Conservation (phyloP, 1,140 invertebrate genomes). For the Drosophila orena region DNA sequence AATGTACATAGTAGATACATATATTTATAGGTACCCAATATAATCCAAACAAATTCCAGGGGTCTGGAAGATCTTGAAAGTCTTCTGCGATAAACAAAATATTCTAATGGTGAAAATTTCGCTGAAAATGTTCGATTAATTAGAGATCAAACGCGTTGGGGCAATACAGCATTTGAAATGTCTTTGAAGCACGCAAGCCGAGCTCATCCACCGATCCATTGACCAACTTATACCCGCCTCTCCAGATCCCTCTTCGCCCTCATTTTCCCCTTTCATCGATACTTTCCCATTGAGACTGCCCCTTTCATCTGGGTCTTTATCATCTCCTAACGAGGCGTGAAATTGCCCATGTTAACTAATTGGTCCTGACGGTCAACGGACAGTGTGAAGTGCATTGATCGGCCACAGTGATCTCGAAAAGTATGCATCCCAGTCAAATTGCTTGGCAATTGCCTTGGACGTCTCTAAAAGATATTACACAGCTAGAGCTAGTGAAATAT, state of each 20-base stretch:
- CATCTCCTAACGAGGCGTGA: conserved; percentile 28
- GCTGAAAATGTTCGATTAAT: conserved; percentile 15
- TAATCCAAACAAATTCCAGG: conserved; percentile 17
- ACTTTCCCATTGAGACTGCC: neutral
- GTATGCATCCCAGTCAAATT: neutral
- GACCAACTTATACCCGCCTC: conserved; percentile 14
- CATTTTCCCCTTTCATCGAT: neutral
- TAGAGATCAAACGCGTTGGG: conserved; percentile 2
- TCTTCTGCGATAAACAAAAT: conserved; percentile 22
- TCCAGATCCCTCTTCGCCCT: conserved; percentile 1
- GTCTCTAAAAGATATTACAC: too few relatives aligned
- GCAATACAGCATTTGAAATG: conserved; percentile 1
- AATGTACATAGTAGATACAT: neutral
- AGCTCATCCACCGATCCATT: conserved; percentile 20
- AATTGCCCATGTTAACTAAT: conserved; percentile 38
- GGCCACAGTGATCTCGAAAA: neutral
- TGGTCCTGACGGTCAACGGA: conserved; percentile 39
- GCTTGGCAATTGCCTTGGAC: too few relatives aligned
- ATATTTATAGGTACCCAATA: neutral
- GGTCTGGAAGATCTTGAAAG: conserved; percentile 25
- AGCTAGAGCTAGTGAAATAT: too few relatives aligned
- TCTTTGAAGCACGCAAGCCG: conserved; percentile 1
- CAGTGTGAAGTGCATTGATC: conserved; percentile 27
- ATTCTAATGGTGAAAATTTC: conserved; percentile 15
- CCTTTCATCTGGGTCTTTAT: conserved; percentile 9